These are phyloP conservation scores for Popillia japonica DNA, from an alignment of 1,140 invertebrate species.

Conservation along the genomic window DNA sequence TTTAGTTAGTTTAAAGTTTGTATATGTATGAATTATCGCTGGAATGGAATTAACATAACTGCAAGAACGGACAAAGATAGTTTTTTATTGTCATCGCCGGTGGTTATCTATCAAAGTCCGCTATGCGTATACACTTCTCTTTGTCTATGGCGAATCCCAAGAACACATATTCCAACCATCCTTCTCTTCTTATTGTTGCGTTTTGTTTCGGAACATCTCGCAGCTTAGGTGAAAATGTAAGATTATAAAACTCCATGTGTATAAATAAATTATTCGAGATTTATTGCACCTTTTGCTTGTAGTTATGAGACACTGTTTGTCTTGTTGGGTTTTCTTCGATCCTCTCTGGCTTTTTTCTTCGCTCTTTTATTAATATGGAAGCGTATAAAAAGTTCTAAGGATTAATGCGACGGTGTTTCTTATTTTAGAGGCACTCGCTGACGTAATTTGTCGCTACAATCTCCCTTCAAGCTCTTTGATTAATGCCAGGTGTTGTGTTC, in stretches of 20 bases:
- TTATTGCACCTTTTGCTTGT: constrained; percentile 43
- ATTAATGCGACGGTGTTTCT: constrained; percentile 13
- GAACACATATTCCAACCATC: constrained; percentile 32
- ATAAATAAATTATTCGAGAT: constrained; percentile 47
- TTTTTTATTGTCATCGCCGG: constrained; percentile 47
- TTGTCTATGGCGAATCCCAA: neutral
- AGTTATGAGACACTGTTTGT: constrained; percentile 46
- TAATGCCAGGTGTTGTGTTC: neutral
- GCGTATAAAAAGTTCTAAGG: constrained; percentile 18
- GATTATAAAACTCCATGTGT: constrained; percentile 44
- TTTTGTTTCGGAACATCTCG: constrained; percentile 37
- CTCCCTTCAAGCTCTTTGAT: constrained; percentile 19
- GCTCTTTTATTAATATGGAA: constrained; percentile 36
- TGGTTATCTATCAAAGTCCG: constrained; percentile 51
- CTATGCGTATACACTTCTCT: constrained; percentile 33
- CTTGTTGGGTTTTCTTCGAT: constrained; percentile 29
- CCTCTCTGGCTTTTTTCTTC: too few relatives aligned
- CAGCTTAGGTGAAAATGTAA: constrained; percentile 44
- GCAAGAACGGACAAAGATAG: constrained; percentile 48
- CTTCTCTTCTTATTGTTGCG: constrained; percentile 42
- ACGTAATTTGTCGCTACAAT: constrained; percentile 4
- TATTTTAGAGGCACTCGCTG: constrained; percentile 30
- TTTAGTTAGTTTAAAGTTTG: too few relatives aligned
- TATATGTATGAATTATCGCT: constrained; percentile 53
- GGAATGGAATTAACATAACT: constrained; percentile 50